Conservation (phyloP, 2,113 vertebrate genomes). For the Oostethus manadensis region DNA sequence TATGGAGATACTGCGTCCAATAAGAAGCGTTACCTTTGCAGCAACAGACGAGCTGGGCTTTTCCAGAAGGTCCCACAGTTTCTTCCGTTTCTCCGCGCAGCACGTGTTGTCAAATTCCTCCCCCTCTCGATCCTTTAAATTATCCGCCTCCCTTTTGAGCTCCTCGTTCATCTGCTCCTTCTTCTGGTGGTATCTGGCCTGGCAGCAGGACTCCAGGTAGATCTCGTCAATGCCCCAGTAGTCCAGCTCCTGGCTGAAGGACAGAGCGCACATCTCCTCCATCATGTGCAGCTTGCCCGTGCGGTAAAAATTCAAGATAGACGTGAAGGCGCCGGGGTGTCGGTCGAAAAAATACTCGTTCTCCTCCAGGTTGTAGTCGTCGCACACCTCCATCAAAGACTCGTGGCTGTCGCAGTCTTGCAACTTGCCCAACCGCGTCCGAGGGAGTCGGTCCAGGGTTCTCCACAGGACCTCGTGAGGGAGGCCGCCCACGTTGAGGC, state of each 20-base stretch:
- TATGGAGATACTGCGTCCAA: neutral
- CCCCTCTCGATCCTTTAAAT: constrained; percentile 87
- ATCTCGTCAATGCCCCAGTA: constrained; percentile 99
- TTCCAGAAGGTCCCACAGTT: constrained; percentile 97
- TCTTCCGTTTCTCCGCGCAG: constrained; percentile 94
- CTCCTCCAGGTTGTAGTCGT: constrained; percentile 95
- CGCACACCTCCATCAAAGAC: constrained; percentile 91
- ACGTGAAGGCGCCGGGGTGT: constrained; percentile 95
- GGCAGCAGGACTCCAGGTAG: constrained; percentile 98
- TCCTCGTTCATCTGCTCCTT: constrained; percentile 99
- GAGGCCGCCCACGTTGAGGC: constrained; percentile 94
- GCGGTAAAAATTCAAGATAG: constrained; percentile 98
- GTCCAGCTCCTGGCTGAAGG: constrained; percentile 97
- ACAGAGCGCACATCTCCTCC: constrained; percentile 99
- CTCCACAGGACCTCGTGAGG: constrained; percentile 97
- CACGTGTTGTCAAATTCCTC: constrained; percentile 98
- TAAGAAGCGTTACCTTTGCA: constrained; percentile 83
- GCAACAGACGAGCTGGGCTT: constrained; percentile 97
- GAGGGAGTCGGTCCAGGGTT: constrained; percentile 91
- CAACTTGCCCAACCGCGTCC: constrained; percentile 91
- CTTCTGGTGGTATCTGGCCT: constrained; percentile 98
- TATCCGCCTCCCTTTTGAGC: constrained; percentile 94
- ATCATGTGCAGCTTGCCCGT: constrained; percentile 99
- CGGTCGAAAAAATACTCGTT: constrained; percentile 98
- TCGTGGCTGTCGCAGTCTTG: constrained; percentile 93